Conservation (phyloP, 2,888 invertebrate genomes). For the Beris chalybata region DNA sequence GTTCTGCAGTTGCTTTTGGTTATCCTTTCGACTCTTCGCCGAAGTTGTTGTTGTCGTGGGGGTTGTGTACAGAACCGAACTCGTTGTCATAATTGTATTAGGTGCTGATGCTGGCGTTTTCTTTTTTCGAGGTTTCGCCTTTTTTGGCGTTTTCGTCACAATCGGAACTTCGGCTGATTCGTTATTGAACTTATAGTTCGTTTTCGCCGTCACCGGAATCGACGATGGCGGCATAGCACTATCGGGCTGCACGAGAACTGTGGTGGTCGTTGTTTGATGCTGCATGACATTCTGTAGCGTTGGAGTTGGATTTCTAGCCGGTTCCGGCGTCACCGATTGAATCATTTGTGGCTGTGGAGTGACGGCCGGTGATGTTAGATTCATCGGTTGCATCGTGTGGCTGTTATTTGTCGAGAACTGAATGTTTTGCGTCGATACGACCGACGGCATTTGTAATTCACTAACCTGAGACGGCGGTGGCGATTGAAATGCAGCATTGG, state of each 20-base stretch:
- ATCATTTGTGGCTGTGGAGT: slow-evolving; percentile 45
- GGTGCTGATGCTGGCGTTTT: slow-evolving; percentile 27
- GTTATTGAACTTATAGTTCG: background rate
- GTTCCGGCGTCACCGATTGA: slow-evolving; percentile 51
- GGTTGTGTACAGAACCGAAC: slow-evolving; percentile 9
- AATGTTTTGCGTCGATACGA: slow-evolving; percentile 43
- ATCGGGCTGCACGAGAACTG: slow-evolving; percentile 38
- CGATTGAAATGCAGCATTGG: slow-evolving; percentile 51
- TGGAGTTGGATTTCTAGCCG: slow-evolving; percentile 50
- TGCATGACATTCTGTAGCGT: slow-evolving; percentile 47
- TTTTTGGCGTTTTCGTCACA: slow-evolving; percentile 42
- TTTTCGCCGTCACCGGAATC: slow-evolving; percentile 30
- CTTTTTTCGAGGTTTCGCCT: slow-evolving; percentile 45
- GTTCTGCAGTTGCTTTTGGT: slow-evolving; percentile 22
- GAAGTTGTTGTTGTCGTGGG: slow-evolving; percentile 10
- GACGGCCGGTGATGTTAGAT: slow-evolving; percentile 35
- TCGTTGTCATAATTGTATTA: slow-evolving; percentile 15
- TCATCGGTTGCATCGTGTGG: slow-evolving; percentile 37
- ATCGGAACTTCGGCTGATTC: background rate
- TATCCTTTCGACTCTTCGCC: slow-evolving; percentile 8
- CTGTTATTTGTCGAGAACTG: slow-evolving; percentile 42
- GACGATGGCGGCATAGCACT: slow-evolving; percentile 43
- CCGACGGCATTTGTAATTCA: slow-evolving; percentile 42
- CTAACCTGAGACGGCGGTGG: slow-evolving; percentile 46
- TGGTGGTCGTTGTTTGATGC: slow-evolving; percentile 44